phyloP scores from a whole-genome alignment of 1,140 invertebrate species.

The Fopius arisanus region DNA sequence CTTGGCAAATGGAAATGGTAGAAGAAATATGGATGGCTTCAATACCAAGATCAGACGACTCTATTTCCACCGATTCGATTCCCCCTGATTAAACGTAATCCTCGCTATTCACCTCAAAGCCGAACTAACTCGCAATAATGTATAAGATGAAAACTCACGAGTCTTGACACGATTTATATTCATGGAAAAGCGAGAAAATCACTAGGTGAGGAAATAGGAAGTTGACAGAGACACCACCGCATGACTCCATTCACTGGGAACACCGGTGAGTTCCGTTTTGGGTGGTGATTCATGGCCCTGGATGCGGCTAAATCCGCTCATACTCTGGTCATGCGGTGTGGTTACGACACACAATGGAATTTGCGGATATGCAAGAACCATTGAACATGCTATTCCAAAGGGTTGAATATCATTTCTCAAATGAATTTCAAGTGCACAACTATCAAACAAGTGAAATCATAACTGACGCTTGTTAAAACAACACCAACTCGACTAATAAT shows the following conservation, averaged over 20 bases:
- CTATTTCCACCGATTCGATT: background rate
- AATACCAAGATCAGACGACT: background rate
- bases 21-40: background rate
- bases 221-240: constrained; percentile 1
- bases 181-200: background rate
- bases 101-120: background rate
- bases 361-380: constrained; percentile 14
- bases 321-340: constrained; percentile 7
- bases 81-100: background rate
- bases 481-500: background rate
- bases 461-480: background rate
- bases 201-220: background rate
- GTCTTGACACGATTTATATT: background rate
- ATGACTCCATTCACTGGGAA: constrained; percentile 20
- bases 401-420: background rate
- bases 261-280: constrained; percentile 13
- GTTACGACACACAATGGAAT: constrained; percentile 1
- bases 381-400: background rate
- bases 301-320: background rate
- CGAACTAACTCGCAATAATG: background rate
- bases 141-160: background rate
- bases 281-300: constrained; percentile 12
- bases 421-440: background rate
- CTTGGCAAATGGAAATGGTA: background rate
- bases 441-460: background rate